Conservation (phyloP, 1,140 invertebrate genomes). For the Diploscapter pachys region DNA sequence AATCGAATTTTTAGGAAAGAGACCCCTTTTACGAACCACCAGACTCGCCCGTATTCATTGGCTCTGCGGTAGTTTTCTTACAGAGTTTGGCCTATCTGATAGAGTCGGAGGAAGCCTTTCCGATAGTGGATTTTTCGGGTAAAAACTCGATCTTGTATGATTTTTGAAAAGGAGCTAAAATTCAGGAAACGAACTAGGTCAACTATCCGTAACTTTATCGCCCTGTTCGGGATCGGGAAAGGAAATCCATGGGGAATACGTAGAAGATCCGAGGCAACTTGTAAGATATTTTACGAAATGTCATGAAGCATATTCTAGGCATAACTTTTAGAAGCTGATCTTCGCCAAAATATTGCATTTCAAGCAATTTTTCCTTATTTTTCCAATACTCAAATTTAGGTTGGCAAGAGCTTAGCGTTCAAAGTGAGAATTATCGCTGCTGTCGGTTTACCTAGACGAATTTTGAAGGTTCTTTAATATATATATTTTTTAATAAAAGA, state of each 20-base stretch:
- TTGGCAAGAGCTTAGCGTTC: slow-evolving; percentile 55
- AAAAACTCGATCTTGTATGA: not conserved
- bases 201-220: slow-evolving; percentile 63
- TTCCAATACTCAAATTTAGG: slow-evolving; percentile 30
- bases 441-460: slow-evolving; percentile 45
- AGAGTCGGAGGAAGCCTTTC: slow-evolving; percentile 62
- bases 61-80: slow-evolving; percentile 66
- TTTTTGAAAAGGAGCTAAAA: slow-evolving; percentile 55
- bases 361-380: slow-evolving; percentile 9
- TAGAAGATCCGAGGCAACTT: slow-evolving; percentile 48
- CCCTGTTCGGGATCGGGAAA: slow-evolving; percentile 62
- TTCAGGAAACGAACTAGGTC: slow-evolving; percentile 64
- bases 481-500: slow-evolving; percentile 4
- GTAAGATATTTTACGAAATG: slow-evolving; percentile 10
- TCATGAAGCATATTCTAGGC: too few species aligned
- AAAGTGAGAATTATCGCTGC: slow-evolving; percentile 57
- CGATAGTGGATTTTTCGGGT: slow-evolving; percentile 32
- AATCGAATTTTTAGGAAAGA: slow-evolving; percentile 60
- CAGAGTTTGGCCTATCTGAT: slow-evolving; percentile 66
- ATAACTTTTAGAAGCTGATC: too few species aligned
- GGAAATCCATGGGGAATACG: slow-evolving; percentile 49
- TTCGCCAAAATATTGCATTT: too few species aligned
- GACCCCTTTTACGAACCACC: slow-evolving; percentile 68
- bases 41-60: slow-evolving; percentile 66
- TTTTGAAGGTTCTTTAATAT: slow-evolving; percentile 40